Conservation (phyloP, 2,797 vertebrate genomes). For the Karalla daura region DNA sequence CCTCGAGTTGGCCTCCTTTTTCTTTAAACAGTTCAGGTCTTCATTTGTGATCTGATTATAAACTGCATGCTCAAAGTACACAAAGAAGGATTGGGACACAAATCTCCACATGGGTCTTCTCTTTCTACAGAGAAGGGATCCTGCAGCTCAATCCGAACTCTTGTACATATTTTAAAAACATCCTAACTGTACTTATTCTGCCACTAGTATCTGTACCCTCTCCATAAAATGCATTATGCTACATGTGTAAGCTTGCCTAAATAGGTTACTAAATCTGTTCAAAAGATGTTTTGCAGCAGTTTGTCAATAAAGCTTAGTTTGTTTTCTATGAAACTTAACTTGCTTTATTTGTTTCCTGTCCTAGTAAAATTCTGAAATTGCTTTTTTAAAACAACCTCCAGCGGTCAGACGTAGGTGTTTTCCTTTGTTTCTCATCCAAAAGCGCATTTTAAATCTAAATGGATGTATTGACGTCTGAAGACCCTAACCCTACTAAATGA, state of each 20-base stretch:
- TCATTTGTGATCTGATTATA: slow-evolving; percentile 80
- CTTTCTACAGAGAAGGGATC: slow-evolving; percentile 94
- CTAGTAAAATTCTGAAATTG: slow-evolving; percentile 90
- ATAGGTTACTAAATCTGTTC: slow-evolving; percentile 99
- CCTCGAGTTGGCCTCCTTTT: slow-evolving; percentile 70
- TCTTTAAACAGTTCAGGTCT: slow-evolving; percentile 73
- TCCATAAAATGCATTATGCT: slow-evolving; percentile 98
- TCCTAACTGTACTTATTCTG: slow-evolving; percentile 88
- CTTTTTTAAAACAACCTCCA: slow-evolving; percentile 89
- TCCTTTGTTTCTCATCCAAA: slow-evolving; percentile 85
- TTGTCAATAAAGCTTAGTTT: slow-evolving; percentile 99
- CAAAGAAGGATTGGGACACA: slow-evolving; percentile 87
- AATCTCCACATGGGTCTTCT: slow-evolving; percentile 90
- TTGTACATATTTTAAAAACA: slow-evolving; percentile 96
- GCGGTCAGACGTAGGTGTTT: slow-evolving; percentile 88
- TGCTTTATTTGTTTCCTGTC: slow-evolving; percentile 94
- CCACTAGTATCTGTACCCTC: slow-evolving; percentile 94
- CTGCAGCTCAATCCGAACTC: slow-evolving; percentile 93
- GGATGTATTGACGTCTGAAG: slow-evolving; percentile 86
- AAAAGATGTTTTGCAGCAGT: slow-evolving; percentile 97
- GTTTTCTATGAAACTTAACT: slow-evolving; percentile 99
- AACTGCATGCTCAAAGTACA: slow-evolving; percentile 85
- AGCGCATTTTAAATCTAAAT: slow-evolving; percentile 88
- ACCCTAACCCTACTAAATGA: slow-evolving; percentile 86
- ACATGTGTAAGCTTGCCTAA: slow-evolving; percentile 99